phyloP scores from a whole-genome alignment of 1,140 invertebrate species.

The Ruditapes philippinarum region DNA sequence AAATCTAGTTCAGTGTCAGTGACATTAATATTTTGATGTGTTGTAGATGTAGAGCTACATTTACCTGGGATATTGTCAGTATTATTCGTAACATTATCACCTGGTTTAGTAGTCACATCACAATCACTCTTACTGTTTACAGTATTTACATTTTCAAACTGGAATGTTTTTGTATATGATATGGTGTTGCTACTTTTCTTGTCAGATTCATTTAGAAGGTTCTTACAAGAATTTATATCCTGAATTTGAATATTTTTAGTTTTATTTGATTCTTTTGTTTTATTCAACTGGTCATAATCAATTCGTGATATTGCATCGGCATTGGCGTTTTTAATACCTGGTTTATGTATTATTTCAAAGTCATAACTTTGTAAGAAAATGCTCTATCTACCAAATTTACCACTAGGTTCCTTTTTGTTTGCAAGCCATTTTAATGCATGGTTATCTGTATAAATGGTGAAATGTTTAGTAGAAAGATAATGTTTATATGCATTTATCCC shows the following conservation, averaged over 20 bases:
- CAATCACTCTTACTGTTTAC: too few species aligned
- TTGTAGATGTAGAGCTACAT: not conserved
- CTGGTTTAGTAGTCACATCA: too few species aligned
- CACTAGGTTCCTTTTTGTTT: not conserved
- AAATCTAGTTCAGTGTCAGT: not conserved
- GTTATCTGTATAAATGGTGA: slow-evolving; percentile 66
- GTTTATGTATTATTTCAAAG: slow-evolving; percentile 8
- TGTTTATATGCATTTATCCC: slow-evolving; percentile 57
- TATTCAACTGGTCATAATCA: slow-evolving; percentile 5
- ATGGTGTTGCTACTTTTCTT: too few species aligned
- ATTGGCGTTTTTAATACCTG: slow-evolving; percentile 10
- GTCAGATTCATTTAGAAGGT: too few species aligned
- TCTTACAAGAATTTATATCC: too few species aligned
- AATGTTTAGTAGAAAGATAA: slow-evolving; percentile 49
- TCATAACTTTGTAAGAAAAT: not conserved
- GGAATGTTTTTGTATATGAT: too few species aligned
- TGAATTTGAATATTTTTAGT: too few species aligned
- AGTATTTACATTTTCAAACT: too few species aligned
- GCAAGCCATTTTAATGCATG: slow-evolving; percentile 53
- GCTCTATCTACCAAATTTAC: slow-evolving; percentile 2
- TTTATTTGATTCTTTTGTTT: too few species aligned
- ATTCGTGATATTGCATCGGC: slow-evolving; percentile 30
- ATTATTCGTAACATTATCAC: too few species aligned
- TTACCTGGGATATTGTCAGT: too few species aligned
- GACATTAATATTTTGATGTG: not conserved